Conservation (phyloP, 2,113 vertebrate species). For the Aix galericulata region DNA sequence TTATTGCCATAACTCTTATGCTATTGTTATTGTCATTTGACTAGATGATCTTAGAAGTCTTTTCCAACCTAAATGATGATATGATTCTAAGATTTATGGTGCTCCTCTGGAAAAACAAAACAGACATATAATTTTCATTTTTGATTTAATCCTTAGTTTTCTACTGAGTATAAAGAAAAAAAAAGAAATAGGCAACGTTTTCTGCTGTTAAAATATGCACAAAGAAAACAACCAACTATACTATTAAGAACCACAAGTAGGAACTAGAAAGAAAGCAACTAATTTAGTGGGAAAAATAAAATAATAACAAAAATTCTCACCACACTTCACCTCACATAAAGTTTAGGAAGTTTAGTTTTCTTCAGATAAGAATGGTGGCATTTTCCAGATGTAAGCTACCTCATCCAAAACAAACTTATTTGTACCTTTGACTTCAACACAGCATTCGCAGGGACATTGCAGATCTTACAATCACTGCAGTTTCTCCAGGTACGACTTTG, state of each 20-base stretch:
- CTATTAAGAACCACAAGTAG: neutral
- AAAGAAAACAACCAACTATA: neutral
- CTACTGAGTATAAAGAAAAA: neutral
- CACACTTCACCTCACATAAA: neutral
- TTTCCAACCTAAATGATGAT: no score
- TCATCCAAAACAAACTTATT: neutral
- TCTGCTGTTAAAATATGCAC: neutral
- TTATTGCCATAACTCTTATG: neutral
- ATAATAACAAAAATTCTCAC: neutral
- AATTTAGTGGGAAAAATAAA: neutral
- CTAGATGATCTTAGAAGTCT: no score
- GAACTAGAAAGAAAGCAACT: neutral
- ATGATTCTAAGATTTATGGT: neutral
- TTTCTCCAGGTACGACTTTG: neutral
- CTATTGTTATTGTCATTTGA: no score
- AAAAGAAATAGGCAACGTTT: neutral
- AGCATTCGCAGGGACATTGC: neutral
- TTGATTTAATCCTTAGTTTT: neutral
- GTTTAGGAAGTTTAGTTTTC: neutral
- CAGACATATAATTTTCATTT: neutral
- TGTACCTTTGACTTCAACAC: neutral
- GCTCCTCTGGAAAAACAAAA: neutral
- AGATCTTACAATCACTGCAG: neutral
- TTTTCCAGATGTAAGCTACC: neutral
- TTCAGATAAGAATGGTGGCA: neutral